Evolutionary conservation across 1,140 invertebrate genomes (phyloP).

Genomic region (Drosophila auraria): DNA sequence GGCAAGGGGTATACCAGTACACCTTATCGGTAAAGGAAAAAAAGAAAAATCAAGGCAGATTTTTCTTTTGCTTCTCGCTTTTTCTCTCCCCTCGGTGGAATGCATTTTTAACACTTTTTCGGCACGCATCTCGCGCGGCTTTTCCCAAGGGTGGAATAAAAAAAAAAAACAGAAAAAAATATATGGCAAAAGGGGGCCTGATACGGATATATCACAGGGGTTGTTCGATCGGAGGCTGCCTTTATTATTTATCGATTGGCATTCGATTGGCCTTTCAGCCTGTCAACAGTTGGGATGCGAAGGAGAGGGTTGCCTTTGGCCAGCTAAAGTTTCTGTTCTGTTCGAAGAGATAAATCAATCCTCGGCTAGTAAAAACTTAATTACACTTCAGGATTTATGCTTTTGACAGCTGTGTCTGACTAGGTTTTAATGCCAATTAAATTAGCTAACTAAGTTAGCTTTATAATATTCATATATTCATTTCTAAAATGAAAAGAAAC

Average conservation of each 20-base stretch:
- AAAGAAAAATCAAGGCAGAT: constrained; percentile 41
- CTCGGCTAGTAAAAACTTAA: not conserved
- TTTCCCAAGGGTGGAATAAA: constrained; percentile 51
- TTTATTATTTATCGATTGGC: constrained; percentile 79
- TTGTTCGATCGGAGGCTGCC: constrained; percentile 50
- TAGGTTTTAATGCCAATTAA: no score
- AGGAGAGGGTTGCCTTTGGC: constrained; percentile 5
- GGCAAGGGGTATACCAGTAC: not conserved
- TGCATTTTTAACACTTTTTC: constrained; percentile 57
- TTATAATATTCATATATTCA: not conserved
- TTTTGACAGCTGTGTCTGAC: constrained; percentile 3
- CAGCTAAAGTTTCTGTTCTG: not conserved
- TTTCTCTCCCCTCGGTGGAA: constrained; percentile 2
- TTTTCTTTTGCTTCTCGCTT: constrained; percentile 9
- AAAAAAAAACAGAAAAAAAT: constrained; percentile 6
- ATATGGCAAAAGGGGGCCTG: not conserved
- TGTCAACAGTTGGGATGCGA: constrained; percentile 49
- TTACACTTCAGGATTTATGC: not conserved
- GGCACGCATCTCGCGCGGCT: constrained; percentile 36
- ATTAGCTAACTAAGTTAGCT: no score
- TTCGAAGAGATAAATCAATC: constrained; percentile 1
- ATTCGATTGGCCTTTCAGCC: constrained; percentile 73
- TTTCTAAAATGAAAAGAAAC: constrained; percentile 8
- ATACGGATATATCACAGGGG: constrained; percentile 8
- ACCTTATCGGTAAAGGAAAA: not conserved